Evolutionary conservation across 2,888 invertebrate genomes (phyloP), one percentile per base, ranked within the genome.

Genomic region (Macrophya annulata): DNA sequence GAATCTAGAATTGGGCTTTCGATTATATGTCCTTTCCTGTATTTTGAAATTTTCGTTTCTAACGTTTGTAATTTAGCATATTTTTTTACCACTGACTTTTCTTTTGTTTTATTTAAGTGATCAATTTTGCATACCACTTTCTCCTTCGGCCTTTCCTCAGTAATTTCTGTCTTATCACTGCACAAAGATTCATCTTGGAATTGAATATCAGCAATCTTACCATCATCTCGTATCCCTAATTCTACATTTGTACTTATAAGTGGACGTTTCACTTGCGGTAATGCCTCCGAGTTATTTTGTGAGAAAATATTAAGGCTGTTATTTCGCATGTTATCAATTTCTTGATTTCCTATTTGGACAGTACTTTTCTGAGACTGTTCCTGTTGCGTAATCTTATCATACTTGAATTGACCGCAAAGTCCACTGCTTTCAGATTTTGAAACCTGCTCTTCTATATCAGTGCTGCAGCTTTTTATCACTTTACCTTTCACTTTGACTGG

Each of bases 51-150:
- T 76, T 88, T 91, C 0, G 90, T 92, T 6, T 89, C 89, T 17
- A 92, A 88, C 0, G 92, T 92, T 85, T 90, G 91, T 12, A 92
- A 84, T 55, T 90, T 90, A 0, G 88, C 92, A 74, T 92, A 93
- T 48, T 93, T 92, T 65, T 91, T 92, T 4, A 90, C 88, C 0
- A 86, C 86, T 40, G 87, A 90, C 25, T 89, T 89, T 0, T 89
- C 90, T 48, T 59, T 62, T 15, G 43, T 59, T 62, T 81, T 59
- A 12, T 51, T 62, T 15, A 21, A 17, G 10, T 74, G 48, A 21
- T 76, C 45, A 45, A 68, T 40, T 79, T 51, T 5, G 68, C 48
- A 25, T 15, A 37, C 65, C 15, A 85, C 10, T 37, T 40, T 21
- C 15, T 65, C 68, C 25, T 45, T 62, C 25, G 15, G 9, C 6